Evolutionary conservation across 2,113 vertebrate species (phyloP), one percentile per base, ranked within the genome.

Genomic region (Pelvicachromis taeniatus): DNA sequence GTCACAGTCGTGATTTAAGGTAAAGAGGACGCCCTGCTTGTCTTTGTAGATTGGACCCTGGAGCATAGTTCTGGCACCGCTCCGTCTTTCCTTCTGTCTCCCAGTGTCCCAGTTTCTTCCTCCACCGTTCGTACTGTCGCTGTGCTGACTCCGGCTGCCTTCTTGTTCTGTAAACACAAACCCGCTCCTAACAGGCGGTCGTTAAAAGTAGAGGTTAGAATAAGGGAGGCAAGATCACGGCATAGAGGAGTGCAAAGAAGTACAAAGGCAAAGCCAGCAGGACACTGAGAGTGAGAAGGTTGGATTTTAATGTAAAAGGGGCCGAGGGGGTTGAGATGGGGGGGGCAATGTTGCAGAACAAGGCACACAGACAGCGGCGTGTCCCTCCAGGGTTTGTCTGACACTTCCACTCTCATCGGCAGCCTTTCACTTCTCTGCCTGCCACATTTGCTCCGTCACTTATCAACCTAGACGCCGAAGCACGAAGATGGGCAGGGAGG

Each of bases 41-140:
- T 94, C 91, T 94, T 94, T 88, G 87, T 75, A 55, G 93, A 92
- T 92, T 88, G 78, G 87, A 78, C 92, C 92, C 92, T 33, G 29
- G 88, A 83, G 88, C 63, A 19, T 63, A 82, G 16, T 83, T 83
- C 79, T 84, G 85, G 82, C 87, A 81, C 56, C 7, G 33, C 53
- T 68, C 19, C 38, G 23, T 73, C 23, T 2, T 65, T 0, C 61
- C 50, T 1, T 87, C 35, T 45, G 7, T 81, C 59, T 21, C 23
- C 12, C 48, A 6, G 77, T 29, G 50, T 53, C 16, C 29, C 33
- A 38, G 2, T 54, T 82, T 31, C 55, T 38, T 59, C 85, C 81
- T 81, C 21, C 48, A 38, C 56, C 9, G 14, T 52, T 70, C 38
- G 16, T 70, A 2, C 55, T 10, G 12, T 23, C 5, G 53, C 40